A percentile compares a stretch with the other conserved stretches of the same genome.
Evolutionary conservation across 1,140 invertebrate genomes (phyloP).

Genomic region (Drepana arcuata): DNA sequence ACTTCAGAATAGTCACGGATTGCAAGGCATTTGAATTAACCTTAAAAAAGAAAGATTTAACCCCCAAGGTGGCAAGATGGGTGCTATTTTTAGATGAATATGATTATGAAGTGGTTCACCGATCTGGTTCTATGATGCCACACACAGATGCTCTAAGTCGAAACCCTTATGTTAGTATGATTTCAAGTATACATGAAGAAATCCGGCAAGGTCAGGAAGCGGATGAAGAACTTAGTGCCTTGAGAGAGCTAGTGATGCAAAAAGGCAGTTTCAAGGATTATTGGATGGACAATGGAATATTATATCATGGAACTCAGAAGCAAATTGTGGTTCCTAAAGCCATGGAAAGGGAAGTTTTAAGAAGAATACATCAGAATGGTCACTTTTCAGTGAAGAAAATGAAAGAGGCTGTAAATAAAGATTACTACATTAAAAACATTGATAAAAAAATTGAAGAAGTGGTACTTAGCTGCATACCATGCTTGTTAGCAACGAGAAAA

Average conservation of each 20-base stretch:
- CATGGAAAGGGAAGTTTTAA: constrained; percentile 26
- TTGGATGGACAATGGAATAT: constrained; percentile 5
- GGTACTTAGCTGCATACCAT: no score
- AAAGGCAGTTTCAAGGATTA: constrained; percentile 7
- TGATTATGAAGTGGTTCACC: constrained; percentile 22
- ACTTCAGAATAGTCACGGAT: no score
- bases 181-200: constrained; percentile 1
- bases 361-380: no score
- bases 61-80: constrained; percentile 34
- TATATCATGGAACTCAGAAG: constrained; percentile 11
- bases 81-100: constrained; percentile 35
- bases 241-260: constrained; percentile 4
- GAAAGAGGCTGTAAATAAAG: no score
- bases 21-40: constrained; percentile 36
- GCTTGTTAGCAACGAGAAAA: no score
- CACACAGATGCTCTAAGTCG: constrained; percentile 38
- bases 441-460: no score
- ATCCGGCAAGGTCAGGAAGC: constrained; percentile 11
- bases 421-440: no score
- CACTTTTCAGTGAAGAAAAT: no score
- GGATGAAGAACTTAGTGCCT: constrained; percentile 12
- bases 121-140: constrained; percentile 18
- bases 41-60: constrained; percentile 29
- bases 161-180: constrained; percentile 7
- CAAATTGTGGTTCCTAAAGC: constrained; percentile 19